These are phyloP conservation scores for Bufotes viridis DNA, from an alignment of 2,797 vertebrate genomes.

Conservation along the genomic window DNA sequence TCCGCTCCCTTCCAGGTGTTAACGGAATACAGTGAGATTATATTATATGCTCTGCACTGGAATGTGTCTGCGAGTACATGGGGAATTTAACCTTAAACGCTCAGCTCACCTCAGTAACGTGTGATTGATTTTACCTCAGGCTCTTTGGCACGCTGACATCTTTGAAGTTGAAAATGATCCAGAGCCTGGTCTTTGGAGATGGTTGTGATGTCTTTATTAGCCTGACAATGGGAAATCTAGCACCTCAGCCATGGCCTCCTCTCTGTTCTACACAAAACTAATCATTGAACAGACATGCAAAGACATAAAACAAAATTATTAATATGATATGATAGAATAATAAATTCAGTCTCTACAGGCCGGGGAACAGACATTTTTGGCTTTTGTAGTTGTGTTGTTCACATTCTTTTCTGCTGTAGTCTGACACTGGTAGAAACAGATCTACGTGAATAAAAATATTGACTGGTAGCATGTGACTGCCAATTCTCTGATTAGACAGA, in stretches of 20 bases:
- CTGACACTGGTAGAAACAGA: background rate
- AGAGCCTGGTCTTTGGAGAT: slow-evolving; percentile 69
- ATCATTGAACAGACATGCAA: slow-evolving; percentile 19
- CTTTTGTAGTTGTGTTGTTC: slow-evolving; percentile 39
- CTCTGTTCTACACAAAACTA: slow-evolving; percentile 38
- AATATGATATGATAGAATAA: slow-evolving; percentile 16
- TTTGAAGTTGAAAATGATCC: slow-evolving; percentile 71
- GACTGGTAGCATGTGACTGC: background rate
- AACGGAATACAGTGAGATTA: slow-evolving; percentile 57
- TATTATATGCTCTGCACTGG: slow-evolving; percentile 62
- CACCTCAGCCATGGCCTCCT: slow-evolving; percentile 63
- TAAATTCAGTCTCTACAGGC: slow-evolving; percentile 34
- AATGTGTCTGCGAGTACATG: slow-evolving; percentile 64
- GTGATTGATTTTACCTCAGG: slow-evolving; percentile 66
- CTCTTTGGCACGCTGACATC: slow-evolving; percentile 63
- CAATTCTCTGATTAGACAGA: background rate
- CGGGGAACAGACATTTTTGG: background rate
- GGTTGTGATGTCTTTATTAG: slow-evolving; percentile 70
- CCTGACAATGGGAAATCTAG: slow-evolving; percentile 66
- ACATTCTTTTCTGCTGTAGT: background rate
- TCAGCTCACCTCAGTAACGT: slow-evolving; percentile 65
- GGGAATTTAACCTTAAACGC: slow-evolving; percentile 66
- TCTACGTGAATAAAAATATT: background rate
- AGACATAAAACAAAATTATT: slow-evolving; percentile 37
- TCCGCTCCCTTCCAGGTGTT: slow-evolving; percentile 53